phyloP scores from a whole-genome alignment of 2,797 vertebrate genomes.

The Euthynnus affinis region DNA sequence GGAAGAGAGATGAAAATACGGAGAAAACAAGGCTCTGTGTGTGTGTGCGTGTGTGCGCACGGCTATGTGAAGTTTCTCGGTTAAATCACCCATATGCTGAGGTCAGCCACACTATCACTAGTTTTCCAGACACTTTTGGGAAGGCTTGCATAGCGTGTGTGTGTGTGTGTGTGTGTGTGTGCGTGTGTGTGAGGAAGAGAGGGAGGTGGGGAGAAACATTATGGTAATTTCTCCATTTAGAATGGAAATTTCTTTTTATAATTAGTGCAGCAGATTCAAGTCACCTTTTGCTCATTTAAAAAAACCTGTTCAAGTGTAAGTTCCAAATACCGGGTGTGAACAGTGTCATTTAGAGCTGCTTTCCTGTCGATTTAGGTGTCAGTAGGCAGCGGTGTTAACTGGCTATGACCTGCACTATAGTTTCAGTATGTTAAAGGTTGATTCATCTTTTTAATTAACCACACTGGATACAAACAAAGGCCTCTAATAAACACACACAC shows the following conservation, averaged over 20 bases:
- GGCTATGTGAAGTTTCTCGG: constrained; percentile 64
- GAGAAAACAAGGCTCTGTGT: constrained; percentile 45
- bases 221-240: constrained; percentile 11
- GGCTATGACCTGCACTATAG: not conserved
- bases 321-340: not conserved
- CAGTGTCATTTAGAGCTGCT: not conserved
- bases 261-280: not conserved
- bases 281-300: not conserved
- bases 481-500: constrained; percentile 25
- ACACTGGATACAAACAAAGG: constrained; percentile 8
- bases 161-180: constrained; percentile 5
- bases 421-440: not conserved
- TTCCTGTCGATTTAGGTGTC: not conserved
- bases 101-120: constrained; percentile 78
- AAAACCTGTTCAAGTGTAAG: not conserved
- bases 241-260: not conserved
- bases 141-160: constrained; percentile 26
- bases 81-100: constrained; percentile 77
- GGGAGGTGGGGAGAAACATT: constrained; percentile 25
- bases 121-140: constrained; percentile 65
- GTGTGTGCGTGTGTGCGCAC: constrained; percentile 20
- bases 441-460: constrained; percentile 38
- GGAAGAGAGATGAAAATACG: constrained; percentile 61
- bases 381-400: not conserved
- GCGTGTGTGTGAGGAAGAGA: constrained; percentile 13